phyloP scores from a whole-genome alignment of 2,797 vertebrate genomes.

The Chelidonichthys spinosus region DNA sequence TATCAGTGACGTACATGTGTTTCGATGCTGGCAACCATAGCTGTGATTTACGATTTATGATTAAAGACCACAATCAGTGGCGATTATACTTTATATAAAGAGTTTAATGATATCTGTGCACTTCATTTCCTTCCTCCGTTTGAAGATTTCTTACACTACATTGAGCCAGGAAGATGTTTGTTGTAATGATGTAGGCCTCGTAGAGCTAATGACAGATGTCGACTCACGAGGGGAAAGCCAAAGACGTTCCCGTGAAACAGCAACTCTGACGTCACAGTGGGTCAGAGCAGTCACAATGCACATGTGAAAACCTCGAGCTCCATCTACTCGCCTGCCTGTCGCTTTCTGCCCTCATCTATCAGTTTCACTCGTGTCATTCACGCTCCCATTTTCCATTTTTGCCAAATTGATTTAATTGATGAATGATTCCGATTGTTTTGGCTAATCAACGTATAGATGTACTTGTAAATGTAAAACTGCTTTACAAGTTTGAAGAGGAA shows the following conservation, averaged over 20 bases:
- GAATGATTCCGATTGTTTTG: background rate
- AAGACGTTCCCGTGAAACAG: conserved; percentile 15
- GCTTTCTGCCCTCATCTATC: background rate
- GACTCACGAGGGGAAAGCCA: background rate
- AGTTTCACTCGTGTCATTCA: background rate
- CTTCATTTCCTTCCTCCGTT: conserved; percentile 25
- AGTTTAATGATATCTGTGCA: background rate
- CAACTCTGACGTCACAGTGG: conserved; percentile 35
- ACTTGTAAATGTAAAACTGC: background rate
- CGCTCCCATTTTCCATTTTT: background rate
- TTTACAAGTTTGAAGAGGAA: background rate
- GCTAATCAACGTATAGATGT: background rate
- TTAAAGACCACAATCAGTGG: background rate
- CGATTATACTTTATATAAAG: background rate
- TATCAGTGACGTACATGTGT: background rate
- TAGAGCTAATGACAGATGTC: background rate
- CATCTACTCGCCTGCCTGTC: background rate
- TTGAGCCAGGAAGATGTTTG: background rate
- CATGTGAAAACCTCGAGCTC: conserved; percentile 11
- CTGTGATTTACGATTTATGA: conserved; percentile 17
- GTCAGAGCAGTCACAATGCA: conserved; percentile 14
- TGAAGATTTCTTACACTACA: background rate
- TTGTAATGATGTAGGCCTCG: background rate
- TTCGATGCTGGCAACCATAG: background rate
- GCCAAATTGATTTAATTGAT: background rate